phyloP scores from a whole-genome alignment of 2,888 invertebrate genomes.

The Pseudococcus viburni region DNA sequence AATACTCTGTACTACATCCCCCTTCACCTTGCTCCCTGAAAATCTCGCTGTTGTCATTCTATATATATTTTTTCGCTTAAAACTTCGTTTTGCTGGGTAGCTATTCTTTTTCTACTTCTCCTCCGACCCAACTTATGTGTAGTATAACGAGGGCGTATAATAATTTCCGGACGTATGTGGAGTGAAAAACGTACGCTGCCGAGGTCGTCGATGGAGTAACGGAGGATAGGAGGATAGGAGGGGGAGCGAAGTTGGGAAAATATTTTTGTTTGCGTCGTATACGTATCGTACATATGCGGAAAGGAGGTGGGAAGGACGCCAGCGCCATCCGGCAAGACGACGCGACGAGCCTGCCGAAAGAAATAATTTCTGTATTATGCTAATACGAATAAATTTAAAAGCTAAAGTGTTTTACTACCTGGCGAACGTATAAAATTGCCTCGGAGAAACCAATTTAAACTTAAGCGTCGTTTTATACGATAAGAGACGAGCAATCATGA shows the following conservation, averaged over 20 bases:
- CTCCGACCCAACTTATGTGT: not conserved
- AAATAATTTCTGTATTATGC: slow-evolving; percentile 57
- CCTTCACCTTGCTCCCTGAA: not conserved
- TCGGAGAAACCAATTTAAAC: slow-evolving; percentile 64
- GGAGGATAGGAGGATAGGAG: no score
- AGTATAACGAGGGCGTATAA: not conserved
- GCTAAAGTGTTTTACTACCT: slow-evolving; percentile 62
- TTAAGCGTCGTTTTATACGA: slow-evolving; percentile 64
- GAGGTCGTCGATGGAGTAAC: not conserved
- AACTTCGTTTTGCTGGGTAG: not conserved
- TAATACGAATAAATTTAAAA: slow-evolving; percentile 63
- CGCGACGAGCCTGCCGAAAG: slow-evolving; percentile 37
- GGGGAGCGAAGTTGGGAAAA: not conserved
- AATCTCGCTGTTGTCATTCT: not conserved
- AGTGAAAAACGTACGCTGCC: not conserved
- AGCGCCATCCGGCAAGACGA: slow-evolving; percentile 9
- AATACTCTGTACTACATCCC: not conserved
- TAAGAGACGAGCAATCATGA: slow-evolving; percentile 62
- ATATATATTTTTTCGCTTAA: slow-evolving; percentile 5
- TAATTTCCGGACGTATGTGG: slow-evolving; percentile 33
- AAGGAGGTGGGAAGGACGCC: not conserved
- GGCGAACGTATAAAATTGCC: slow-evolving; percentile 63
- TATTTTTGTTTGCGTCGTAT: slow-evolving; percentile 27
- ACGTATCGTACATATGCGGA: not conserved
- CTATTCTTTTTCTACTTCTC: not conserved